A percentile compares a stretch with the other conserved stretches of the same genome.
phyloP scores from a whole-genome alignment of 2,888 invertebrate species.

The Tupiocoris notatus region DNA sequence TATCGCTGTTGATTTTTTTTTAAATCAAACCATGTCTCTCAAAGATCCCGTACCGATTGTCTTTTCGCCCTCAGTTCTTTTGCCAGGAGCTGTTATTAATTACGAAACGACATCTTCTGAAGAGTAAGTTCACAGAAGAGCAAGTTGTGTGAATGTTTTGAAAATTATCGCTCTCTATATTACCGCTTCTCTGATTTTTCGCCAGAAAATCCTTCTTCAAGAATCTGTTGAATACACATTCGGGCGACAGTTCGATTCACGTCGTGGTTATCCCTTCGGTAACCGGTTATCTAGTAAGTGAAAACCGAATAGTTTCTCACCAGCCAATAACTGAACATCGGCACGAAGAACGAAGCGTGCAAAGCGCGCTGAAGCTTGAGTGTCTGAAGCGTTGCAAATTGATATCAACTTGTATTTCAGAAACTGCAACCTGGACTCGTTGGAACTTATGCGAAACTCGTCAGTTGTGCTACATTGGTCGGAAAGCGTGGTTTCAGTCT shows the following conservation, averaged over 20 bases:
- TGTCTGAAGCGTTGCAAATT: too few species aligned
- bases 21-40: not conserved
- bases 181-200: too few species aligned
- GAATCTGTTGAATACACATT: not conserved
- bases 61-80: not conserved
- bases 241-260: not conserved
- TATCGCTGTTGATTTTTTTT: too few species aligned
- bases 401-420: not conserved
- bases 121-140: not conserved
- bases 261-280: conserved; percentile 4
- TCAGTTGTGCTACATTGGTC: not conserved
- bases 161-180: too few species aligned
- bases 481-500: not conserved
- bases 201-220: not conserved
- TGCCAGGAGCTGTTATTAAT: not conserved
- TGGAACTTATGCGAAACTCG: conserved; percentile 10
- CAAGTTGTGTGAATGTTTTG: too few species aligned
- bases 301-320: too few species aligned
- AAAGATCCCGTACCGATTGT: conserved; percentile 7
- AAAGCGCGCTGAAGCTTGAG: not conserved
- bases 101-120: not conserved
- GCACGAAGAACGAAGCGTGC: not conserved
- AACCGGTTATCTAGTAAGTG: not conserved
- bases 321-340: not conserved
- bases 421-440: conserved; percentile 3